A percentile compares a stretch with the other conserved stretches of the same genome.
Evolutionary conservation across 2,113 vertebrate genomes (phyloP).

Genomic region (Xyliphius kryptos): DNA sequence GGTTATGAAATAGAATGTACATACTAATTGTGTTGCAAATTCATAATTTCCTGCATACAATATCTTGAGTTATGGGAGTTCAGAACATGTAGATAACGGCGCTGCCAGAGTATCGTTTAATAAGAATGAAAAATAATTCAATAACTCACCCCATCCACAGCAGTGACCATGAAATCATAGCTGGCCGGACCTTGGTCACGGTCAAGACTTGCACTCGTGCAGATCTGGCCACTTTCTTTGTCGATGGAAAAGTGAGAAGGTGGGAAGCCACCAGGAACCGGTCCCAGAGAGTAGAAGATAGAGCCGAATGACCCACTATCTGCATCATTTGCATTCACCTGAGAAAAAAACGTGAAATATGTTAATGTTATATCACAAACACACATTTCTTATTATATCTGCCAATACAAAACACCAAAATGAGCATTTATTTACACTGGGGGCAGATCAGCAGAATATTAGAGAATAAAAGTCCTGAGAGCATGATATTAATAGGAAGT

Average conservation of each 20-base stretch:
- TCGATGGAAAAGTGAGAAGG: slow-evolving; percentile 77
- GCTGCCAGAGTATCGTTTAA: too few relatives aligned
- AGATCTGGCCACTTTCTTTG: slow-evolving; percentile 80
- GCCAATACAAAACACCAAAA: too few relatives aligned
- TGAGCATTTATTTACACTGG: too few relatives aligned
- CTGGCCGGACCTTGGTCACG: slow-evolving; percentile 75
- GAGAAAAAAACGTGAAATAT: slow-evolving; percentile 14
- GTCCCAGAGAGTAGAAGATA: slow-evolving; percentile 82
- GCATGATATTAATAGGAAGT: background rate
- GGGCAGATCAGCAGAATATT: too few relatives aligned
- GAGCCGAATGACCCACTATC: slow-evolving; percentile 82
- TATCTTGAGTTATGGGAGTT: too few relatives aligned
- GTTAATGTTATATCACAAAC: too few relatives aligned
- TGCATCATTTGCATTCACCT: slow-evolving; percentile 89
- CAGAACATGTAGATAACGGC: too few relatives aligned
- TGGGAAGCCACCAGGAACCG: slow-evolving; percentile 64
- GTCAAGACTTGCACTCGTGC: slow-evolving; percentile 76
- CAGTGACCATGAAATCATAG: slow-evolving; percentile 87
- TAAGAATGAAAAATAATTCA: background rate
- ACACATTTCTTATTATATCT: too few relatives aligned
- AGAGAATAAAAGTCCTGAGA: background rate
- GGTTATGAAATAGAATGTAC: too few relatives aligned
- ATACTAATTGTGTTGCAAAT: too few relatives aligned
- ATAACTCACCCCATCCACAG: slow-evolving; percentile 84
- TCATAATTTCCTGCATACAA: too few relatives aligned